Conservation (phyloP, 2,113 vertebrate genomes). For the Eidolon helvum region DNA sequence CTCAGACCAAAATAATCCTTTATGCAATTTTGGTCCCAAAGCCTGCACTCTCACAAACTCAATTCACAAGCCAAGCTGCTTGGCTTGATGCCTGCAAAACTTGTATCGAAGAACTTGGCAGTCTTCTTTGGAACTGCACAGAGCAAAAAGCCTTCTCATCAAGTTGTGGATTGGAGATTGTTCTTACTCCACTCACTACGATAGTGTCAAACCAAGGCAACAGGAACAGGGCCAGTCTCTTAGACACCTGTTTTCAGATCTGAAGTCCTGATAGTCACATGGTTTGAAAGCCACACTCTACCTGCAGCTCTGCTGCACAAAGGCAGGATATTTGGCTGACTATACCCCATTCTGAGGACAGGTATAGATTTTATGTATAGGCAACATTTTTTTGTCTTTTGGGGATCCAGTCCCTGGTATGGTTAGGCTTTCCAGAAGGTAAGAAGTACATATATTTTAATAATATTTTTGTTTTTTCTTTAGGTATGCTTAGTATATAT, state of each 20-base stretch:
- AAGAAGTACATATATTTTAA: too few species aligned
- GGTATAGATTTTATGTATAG: background rate
- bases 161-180: background rate
- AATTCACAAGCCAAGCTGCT: constrained; percentile 58
- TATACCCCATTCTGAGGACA: background rate
- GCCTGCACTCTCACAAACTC: constrained; percentile 66
- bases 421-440: background rate
- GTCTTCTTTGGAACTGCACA: constrained; percentile 42
- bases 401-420: background rate
- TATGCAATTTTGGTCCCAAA: constrained; percentile 60
- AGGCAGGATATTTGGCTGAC: background rate
- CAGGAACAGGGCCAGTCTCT: background rate
- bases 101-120: constrained; percentile 77
- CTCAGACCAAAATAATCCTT: constrained; percentile 73
- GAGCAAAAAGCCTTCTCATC: constrained; percentile 46
- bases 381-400: background rate
- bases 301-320: background rate
- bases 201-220: background rate
- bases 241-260: background rate
- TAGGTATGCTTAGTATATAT: background rate
- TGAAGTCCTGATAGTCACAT: accelerated
- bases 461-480: background rate
- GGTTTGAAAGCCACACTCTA: background rate
- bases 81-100: constrained; percentile 69
- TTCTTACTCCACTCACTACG: background rate